These are phyloP conservation scores for Athripsodes cinereus DNA, from an alignment of 2,888 invertebrate species.

Conservation along the genomic window DNA sequence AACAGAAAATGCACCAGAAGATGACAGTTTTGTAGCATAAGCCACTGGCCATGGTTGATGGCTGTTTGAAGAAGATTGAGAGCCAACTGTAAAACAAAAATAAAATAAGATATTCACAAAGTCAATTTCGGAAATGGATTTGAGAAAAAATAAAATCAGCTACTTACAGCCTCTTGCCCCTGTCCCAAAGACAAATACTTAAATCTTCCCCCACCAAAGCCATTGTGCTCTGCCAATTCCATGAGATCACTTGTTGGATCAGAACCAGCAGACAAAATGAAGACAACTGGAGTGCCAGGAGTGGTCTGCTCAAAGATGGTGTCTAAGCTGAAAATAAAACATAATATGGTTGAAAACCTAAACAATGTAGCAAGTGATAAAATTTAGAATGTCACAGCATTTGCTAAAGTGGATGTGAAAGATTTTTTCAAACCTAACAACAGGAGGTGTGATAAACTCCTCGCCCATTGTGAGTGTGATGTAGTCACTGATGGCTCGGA, in stretches of 20 bases:
- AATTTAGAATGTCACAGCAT: not conserved
- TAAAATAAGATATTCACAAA: not conserved
- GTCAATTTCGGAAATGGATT: not conserved
- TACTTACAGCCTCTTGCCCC: conserved; percentile 78
- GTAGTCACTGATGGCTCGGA: conserved; percentile 77
- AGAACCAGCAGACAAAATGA: conserved; percentile 89
- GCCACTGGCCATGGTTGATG: conserved; percentile 76
- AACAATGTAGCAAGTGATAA: too few relatives aligned
- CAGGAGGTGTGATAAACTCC: conserved; percentile 83
- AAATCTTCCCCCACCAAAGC: conserved; percentile 71
- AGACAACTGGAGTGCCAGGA: conserved; percentile 80
- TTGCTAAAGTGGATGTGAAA: not conserved
- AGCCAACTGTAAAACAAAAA: conserved; percentile 53
- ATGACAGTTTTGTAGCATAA: conserved; percentile 91
- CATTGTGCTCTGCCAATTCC: conserved; percentile 67
- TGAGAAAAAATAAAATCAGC: not conserved
- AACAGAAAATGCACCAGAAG: conserved; percentile 72
- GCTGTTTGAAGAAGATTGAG: conserved; percentile 61
- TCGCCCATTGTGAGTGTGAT: conserved; percentile 80
- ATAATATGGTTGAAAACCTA: too few relatives aligned
- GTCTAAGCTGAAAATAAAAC: conserved; percentile 57
- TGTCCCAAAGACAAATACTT: conserved; percentile 88
- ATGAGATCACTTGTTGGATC: conserved; percentile 85
- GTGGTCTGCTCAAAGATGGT: conserved; percentile 81
- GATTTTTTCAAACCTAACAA: conserved; percentile 48